A percentile compares a stretch with the other conserved stretches of the same genome.
Conservation (phyloP, 2,797 vertebrate species). For the Trematomus bernacchii region DNA sequence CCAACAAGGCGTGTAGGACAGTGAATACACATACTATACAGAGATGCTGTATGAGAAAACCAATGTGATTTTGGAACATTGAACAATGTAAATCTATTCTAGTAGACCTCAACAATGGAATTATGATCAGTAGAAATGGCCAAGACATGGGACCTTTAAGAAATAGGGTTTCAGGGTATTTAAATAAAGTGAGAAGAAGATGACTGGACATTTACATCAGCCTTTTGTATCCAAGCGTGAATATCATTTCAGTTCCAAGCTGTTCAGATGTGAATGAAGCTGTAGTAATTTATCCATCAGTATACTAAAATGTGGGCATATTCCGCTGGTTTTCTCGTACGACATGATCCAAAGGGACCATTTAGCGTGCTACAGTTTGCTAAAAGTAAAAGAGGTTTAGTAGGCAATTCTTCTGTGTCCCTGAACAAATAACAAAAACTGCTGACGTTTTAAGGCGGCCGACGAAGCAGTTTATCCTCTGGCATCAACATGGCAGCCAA, state of each 20-base stretch:
- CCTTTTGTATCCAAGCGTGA: background rate
- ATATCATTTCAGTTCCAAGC: background rate
- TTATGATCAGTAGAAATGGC: no score
- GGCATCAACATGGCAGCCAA: constrained; percentile 58
- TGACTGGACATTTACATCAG: background rate
- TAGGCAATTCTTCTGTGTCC: constrained; percentile 70
- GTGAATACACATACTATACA: no score
- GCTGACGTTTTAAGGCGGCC: constrained; percentile 67
- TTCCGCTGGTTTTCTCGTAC: constrained; percentile 49
- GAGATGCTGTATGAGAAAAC: no score
- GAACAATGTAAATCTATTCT: no score
- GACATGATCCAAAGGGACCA: constrained; percentile 65
- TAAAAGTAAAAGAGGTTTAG: constrained; percentile 72
- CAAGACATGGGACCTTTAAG: no score
- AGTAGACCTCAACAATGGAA: no score
- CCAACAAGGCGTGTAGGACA: no score
- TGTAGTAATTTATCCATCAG: constrained; percentile 31
- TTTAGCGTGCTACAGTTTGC: constrained; percentile 66
- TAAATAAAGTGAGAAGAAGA: no score
- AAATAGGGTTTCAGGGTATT: no score
- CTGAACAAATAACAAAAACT: constrained; percentile 75
- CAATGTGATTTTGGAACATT: no score
- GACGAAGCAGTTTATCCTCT: constrained; percentile 66
- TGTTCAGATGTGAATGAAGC: constrained; percentile 4
- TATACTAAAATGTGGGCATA: constrained; percentile 19